Percentiles rank a stretch among this genome's conserved stretches.
Evolutionary conservation across 53 echinoderm and acorn worm species (phyloP).

Genomic region (Luidia sarsii): DNA sequence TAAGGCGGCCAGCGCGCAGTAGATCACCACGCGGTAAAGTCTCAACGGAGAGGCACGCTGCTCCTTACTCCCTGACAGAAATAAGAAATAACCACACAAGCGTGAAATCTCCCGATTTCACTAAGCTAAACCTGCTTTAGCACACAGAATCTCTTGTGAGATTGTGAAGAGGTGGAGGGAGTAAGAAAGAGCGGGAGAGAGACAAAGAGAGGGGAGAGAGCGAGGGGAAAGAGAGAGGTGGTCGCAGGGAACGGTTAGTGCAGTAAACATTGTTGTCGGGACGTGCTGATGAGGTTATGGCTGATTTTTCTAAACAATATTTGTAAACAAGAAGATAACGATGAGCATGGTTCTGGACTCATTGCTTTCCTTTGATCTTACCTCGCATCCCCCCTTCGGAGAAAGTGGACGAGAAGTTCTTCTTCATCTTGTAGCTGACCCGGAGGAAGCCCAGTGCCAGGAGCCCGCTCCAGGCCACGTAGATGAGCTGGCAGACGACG

Average conservation of each 20-base stretch:
- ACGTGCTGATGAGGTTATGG: no score
- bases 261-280: no score
- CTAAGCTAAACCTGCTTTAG: no score
- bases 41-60: slow-evolving; percentile 65
- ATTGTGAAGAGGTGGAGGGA: no score
- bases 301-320: no score
- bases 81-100: background rate
- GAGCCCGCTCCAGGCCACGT: slow-evolving; percentile 72
- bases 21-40: slow-evolving; percentile 62
- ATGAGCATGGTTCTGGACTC: background rate
- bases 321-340: background rate
- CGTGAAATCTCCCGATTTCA: no score
- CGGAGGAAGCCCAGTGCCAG: slow-evolving; percentile 71
- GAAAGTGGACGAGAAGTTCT: slow-evolving; percentile 79
- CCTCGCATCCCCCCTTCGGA: slow-evolving; percentile 62
- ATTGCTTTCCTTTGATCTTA: slow-evolving; percentile 9
- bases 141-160: no score
- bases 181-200: no score
- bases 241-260: no score
- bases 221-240: no score
- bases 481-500: slow-evolving; percentile 80
- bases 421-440: slow-evolving; percentile 73
- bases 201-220: no score
- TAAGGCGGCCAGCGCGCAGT: slow-evolving; percentile 62
- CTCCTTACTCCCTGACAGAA: slow-evolving; percentile 59